Conservation (phyloP, 2,113 vertebrate genomes). For the Chroicocephalus ridibundus region DNA sequence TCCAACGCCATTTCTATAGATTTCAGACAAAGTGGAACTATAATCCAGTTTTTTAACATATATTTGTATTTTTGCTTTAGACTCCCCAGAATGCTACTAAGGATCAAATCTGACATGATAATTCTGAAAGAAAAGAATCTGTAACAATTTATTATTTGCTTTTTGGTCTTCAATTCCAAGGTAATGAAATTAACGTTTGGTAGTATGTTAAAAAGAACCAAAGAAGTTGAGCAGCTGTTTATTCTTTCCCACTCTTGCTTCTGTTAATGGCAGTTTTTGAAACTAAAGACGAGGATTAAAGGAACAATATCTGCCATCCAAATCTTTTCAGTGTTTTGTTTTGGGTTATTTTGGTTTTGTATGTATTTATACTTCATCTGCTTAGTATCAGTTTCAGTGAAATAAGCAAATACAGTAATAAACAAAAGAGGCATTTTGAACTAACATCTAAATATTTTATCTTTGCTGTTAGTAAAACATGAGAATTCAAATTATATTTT, state of each 20-base stretch:
- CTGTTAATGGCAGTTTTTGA: neutral
- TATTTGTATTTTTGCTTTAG: neutral
- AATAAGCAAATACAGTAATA: neutral
- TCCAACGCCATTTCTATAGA: neutral
- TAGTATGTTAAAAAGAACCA: neutral
- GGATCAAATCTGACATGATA: neutral
- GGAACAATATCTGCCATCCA: neutral
- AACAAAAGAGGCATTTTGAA: neutral
- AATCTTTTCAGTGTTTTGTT: neutral
- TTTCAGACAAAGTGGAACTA: neutral
- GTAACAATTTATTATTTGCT: neutral
- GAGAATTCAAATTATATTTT: neutral
- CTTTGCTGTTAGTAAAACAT: neutral
- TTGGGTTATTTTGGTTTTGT: neutral
- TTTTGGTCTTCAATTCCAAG: neutral
- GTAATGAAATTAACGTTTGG: neutral
- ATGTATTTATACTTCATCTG: neutral
- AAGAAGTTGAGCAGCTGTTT: neutral
- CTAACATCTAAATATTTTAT: conserved; percentile 14
- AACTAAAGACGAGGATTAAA: neutral
- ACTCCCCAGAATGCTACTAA: neutral
- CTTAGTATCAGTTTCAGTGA: neutral
- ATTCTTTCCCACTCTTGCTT: neutral
- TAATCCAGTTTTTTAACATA: neutral
- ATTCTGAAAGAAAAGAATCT: neutral